Conservation (phyloP, 64 coral and sea anemone species). For the Trachythela sp. region DNA sequence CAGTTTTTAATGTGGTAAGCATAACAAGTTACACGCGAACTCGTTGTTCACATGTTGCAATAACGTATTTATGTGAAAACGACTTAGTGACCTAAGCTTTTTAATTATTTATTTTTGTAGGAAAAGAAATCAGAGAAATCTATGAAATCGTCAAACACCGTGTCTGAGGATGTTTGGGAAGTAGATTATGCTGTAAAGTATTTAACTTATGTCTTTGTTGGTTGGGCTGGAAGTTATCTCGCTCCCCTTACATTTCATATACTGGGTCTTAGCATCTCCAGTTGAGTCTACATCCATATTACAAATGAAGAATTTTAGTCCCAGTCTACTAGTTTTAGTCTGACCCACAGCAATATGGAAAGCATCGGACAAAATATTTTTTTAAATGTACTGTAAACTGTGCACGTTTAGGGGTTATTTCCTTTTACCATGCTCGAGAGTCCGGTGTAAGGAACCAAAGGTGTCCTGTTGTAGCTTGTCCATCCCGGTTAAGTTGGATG, state of each 20-base stretch:
- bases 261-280: neutral
- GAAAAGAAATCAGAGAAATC: neutral
- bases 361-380: too few relatives aligned
- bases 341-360: too few relatives aligned
- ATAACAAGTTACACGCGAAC: neutral
- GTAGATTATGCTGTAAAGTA: neutral
- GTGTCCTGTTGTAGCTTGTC: too few relatives aligned
- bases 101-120: neutral
- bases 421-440: too few relatives aligned
- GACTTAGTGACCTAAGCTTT: too few relatives aligned
- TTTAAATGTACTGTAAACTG: too few relatives aligned
- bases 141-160: neutral
- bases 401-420: too few relatives aligned
- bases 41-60: neutral
- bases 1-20: slow-evolving; percentile 33
- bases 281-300: neutral
- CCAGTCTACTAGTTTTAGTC: too few relatives aligned
- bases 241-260: neutral
- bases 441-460: too few relatives aligned
- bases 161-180: slow-evolving; percentile 13
- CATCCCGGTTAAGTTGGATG: too few relatives aligned
- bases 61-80: neutral
- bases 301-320: too few relatives aligned
- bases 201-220: neutral
- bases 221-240: slow-evolving; percentile 2